Evolutionary conservation across 2,113 vertebrate species (phyloP).

Genomic region (Globicephala melas): DNA sequence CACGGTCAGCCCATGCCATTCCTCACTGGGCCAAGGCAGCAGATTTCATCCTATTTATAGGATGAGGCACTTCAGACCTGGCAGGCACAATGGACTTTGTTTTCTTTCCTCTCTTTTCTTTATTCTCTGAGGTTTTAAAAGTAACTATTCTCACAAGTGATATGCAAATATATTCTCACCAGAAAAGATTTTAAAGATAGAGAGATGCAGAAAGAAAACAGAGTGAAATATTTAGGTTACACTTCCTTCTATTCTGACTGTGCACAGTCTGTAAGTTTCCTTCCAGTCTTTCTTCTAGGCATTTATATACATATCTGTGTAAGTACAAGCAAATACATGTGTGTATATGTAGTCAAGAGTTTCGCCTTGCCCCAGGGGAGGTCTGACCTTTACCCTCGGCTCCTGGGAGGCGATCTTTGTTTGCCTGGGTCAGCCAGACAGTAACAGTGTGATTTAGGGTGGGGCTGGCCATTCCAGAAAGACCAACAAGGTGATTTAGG

Average conservation of each 20-base stretch:
- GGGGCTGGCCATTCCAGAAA: background rate
- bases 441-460: background rate
- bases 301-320: background rate
- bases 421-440: background rate
- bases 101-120: background rate
- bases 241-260: background rate
- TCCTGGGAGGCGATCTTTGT: background rate
- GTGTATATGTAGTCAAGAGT: background rate
- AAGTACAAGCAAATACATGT: background rate
- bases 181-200: background rate
- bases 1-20: background rate
- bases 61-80: background rate
- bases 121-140: slow-evolving; percentile 6
- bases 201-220: background rate
- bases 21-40: background rate
- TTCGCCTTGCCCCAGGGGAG: background rate
- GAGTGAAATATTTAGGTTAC: background rate
- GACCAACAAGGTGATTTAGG: background rate
- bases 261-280: background rate
- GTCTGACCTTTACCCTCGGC: background rate
- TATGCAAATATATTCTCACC: background rate
- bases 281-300: background rate
- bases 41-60: slow-evolving; percentile 58
- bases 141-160: background rate
- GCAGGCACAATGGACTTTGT: background rate